A percentile compares a stretch with the other conserved stretches of the same genome.
These are phyloP conservation scores for Napeogenes sylphis DNA, from an alignment of 2,888 invertebrate genomes.

Conservation along the genomic window DNA sequence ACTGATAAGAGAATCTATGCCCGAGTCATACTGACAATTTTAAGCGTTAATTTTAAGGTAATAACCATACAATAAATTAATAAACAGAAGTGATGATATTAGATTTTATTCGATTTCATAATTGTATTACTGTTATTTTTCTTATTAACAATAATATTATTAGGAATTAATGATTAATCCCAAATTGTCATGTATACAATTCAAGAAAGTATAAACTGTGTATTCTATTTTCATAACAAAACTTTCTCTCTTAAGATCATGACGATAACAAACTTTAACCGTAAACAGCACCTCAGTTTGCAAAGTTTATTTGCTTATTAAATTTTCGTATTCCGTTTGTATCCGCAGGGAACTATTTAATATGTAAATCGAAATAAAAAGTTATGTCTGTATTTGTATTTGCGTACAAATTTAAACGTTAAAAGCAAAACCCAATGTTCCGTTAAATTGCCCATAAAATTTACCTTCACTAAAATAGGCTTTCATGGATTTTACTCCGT, in stretches of 20 bases:
- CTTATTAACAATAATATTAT: no score
- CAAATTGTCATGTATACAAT: no score
- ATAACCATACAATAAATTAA: slow-evolving; percentile 5
- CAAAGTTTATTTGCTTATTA: slow-evolving; percentile 16
- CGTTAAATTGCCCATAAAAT: slow-evolving; percentile 31
- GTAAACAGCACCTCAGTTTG: slow-evolving; percentile 9
- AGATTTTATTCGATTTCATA: no score
- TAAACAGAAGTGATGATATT: not conserved
- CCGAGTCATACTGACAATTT: slow-evolving; percentile 86
- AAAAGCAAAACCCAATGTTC: slow-evolving; percentile 28
- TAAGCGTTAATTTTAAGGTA: slow-evolving; percentile 89
- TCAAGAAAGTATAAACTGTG: not conserved
- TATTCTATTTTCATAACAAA: slow-evolving; percentile 4
- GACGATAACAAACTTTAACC: slow-evolving; percentile 12
- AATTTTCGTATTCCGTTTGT: slow-evolving; percentile 18
- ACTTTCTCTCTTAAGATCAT: slow-evolving; percentile 3
- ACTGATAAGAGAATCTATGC: slow-evolving; percentile 90
- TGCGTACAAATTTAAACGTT: slow-evolving; percentile 26
- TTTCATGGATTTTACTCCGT: slow-evolving; percentile 22
- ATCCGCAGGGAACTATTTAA: slow-evolving; percentile 28
- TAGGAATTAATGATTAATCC: no score
- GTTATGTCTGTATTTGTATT: slow-evolving; percentile 29
- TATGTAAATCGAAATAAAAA: slow-evolving; percentile 30
- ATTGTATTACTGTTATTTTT: no score
- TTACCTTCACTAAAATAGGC: slow-evolving; percentile 26